A percentile compares a stretch with the other conserved stretches of the same genome.
Conservation (phyloP, 2,888 invertebrate species). For the Eupithecia centaureata region DNA sequence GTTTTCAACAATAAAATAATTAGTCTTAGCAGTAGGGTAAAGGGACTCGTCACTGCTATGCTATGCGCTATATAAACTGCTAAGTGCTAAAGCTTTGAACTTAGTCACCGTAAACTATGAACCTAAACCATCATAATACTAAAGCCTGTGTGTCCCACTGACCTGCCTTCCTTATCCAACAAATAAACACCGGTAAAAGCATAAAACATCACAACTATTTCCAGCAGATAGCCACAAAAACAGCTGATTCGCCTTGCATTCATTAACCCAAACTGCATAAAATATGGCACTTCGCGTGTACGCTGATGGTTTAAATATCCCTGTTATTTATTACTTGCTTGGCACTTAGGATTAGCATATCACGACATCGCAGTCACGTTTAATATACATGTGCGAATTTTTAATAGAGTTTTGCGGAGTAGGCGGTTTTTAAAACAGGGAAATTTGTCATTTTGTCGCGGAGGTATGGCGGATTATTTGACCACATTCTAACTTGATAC, state of each 20-base stretch:
- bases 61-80: too few species aligned
- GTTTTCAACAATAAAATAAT: too few species aligned
- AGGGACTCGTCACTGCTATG: too few species aligned
- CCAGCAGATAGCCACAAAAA: slow-evolving; percentile 8
- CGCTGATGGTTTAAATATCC: slow-evolving; percentile 43
- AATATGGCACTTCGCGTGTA: slow-evolving; percentile 30
- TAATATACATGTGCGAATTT: slow-evolving; percentile 51
- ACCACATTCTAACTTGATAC: too few species aligned
- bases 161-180: not conserved
- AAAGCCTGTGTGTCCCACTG: slow-evolving; percentile 3
- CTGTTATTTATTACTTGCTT: slow-evolving; percentile 49
- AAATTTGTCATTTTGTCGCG: slow-evolving; percentile 29
- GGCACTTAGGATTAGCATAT: slow-evolving; percentile 55
- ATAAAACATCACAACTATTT: slow-evolving; percentile 12
- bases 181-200: slow-evolving; percentile 8
- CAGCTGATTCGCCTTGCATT: slow-evolving; percentile 11
- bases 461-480: not conserved
- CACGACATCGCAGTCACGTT: slow-evolving; percentile 47
- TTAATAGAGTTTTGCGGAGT: slow-evolving; percentile 36
- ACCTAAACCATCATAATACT: too few species aligned
- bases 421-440: slow-evolving; percentile 28
- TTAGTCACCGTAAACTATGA: too few species aligned
- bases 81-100: too few species aligned
- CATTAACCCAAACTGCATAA: slow-evolving; percentile 26
- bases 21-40: too few species aligned